phyloP scores from a whole-genome alignment of 2,113 vertebrate genomes.

The Thalassarche chlororhynchos region DNA sequence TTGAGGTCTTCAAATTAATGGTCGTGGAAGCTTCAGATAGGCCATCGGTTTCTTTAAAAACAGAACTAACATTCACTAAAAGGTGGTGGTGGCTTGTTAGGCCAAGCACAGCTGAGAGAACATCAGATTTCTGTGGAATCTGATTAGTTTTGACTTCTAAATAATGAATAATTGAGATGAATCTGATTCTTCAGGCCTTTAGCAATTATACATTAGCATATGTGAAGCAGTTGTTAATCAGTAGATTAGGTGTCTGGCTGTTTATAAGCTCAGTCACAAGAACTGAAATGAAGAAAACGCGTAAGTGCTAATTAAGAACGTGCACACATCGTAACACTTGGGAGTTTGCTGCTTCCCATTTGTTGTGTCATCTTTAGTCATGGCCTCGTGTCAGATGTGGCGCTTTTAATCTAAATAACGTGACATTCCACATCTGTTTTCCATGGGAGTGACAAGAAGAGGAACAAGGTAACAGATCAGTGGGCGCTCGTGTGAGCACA shows the following conservation, averaged over 20 bases:
- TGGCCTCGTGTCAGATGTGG: neutral
- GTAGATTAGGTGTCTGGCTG: neutral
- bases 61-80: neutral
- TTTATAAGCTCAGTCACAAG: neutral
- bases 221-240: neutral
- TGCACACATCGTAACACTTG: neutral
- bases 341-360: neutral
- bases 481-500: neutral
- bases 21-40: neutral
- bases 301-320: neutral
- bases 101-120: neutral
- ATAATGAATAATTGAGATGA: neutral
- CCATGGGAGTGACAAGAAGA: neutral
- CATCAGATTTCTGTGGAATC: neutral
- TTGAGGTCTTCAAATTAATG: neutral
- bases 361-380: neutral
- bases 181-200: neutral
- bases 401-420: neutral
- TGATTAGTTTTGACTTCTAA: neutral
- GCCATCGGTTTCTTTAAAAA: neutral
- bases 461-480: neutral
- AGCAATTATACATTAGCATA: neutral
- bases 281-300: neutral
- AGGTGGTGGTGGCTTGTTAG: neutral
- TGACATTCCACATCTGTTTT: conserved; percentile 5